These are phyloP conservation scores for Dolichallabes microphthalmus DNA, from an alignment of 2,113 vertebrate species.

Conservation along the genomic window DNA sequence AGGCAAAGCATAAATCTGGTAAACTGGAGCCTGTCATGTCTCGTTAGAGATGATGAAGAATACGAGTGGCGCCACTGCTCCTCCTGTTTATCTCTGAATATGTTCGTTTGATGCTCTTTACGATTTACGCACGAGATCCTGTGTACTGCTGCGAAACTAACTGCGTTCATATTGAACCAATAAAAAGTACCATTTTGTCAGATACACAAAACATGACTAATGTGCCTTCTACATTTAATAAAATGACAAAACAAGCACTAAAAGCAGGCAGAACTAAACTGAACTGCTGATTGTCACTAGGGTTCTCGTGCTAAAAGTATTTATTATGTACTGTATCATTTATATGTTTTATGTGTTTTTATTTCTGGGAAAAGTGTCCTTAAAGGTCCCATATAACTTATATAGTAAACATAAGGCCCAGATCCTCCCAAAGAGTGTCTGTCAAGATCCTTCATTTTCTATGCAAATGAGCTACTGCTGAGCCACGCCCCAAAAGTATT, in stretches of 20 bases:
- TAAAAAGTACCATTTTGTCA: neutral
- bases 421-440: no score
- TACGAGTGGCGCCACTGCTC: slow-evolving; percentile 47
- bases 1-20: slow-evolving; percentile 68
- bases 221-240: neutral
- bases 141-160: neutral
- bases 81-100: neutral
- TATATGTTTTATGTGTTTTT: neutral
- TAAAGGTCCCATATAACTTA: neutral
- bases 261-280: neutral
- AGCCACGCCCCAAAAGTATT: no score
- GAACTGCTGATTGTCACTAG: neutral
- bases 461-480: no score
- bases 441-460: no score
- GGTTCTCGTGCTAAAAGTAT: neutral
- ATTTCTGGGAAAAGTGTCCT: neutral
- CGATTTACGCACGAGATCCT: neutral
- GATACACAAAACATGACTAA: neutral
- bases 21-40: slow-evolving; percentile 70
- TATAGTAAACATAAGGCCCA: no score
- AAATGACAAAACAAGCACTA: neutral
- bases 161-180: neutral
- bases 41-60: slow-evolving; percentile 69
- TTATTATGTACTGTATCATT: neutral
- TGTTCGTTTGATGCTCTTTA: neutral